Percentiles rank a stretch among this genome's conserved stretches.
phyloP scores from a whole-genome alignment of 2,797 vertebrate genomes.

The Rhinophrynus dorsalis region DNA sequence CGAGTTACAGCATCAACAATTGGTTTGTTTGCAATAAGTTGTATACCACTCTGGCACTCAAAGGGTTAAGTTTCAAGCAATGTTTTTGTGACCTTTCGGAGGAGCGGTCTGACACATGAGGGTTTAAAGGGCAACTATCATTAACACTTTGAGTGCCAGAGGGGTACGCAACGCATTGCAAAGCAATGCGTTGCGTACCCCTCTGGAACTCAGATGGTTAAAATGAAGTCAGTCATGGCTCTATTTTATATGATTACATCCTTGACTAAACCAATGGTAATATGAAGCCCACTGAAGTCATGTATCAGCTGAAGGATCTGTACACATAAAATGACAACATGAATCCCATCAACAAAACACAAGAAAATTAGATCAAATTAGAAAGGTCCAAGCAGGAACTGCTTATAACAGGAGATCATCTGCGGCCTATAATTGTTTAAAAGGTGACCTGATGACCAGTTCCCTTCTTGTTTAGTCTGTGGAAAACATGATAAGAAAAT shows the following conservation, averaged over 20 bases:
- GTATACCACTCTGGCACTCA: no score
- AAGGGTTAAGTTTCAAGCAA: no score
- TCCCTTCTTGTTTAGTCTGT: slow-evolving; percentile 20
- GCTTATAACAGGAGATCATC: slow-evolving; percentile 5
- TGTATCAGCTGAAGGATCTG: slow-evolving; percentile 11
- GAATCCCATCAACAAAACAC: slow-evolving; percentile 19
- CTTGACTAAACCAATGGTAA: not conserved
- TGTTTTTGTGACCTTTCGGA: no score
- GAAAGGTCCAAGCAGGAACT: slow-evolving; percentile 8
- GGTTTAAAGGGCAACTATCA: no score
- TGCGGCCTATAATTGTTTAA: slow-evolving; percentile 30
- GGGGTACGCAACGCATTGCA: no score
- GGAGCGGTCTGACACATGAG: no score
- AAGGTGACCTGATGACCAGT: slow-evolving; percentile 31
- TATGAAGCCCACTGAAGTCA: not conserved
- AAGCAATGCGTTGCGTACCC: no score
- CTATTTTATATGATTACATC: not conserved
- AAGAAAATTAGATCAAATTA: slow-evolving; percentile 24
- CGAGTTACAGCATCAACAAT: no score
- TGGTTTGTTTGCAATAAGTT: no score
- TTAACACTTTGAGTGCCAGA: no score
- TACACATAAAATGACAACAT: not conserved
- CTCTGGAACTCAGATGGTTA: no score
- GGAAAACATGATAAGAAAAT: not conserved
- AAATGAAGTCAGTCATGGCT: no score